phyloP scores from a whole-genome alignment of 2,888 invertebrate genomes.

The Drosophila mercatorum region DNA sequence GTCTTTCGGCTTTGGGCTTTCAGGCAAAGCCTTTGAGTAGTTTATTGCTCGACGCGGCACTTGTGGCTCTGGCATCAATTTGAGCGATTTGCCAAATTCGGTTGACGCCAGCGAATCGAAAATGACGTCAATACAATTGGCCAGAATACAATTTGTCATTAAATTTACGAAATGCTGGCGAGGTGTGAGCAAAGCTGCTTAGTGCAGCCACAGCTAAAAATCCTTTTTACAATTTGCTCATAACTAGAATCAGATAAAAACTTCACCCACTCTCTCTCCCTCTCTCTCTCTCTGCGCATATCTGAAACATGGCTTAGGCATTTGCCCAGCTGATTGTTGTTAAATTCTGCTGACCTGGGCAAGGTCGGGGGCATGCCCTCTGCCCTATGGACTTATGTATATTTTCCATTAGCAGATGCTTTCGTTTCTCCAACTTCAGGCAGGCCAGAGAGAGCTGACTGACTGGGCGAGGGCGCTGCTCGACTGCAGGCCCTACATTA shows the following conservation, averaged over 20 bases:
- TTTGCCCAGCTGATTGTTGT: slow-evolving; percentile 7
- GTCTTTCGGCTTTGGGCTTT: slow-evolving; percentile 8
- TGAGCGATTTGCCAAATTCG: slow-evolving; percentile 50
- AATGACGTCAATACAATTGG: slow-evolving; percentile 43
- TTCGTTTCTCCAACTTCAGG: slow-evolving; percentile 19
- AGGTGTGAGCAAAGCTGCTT: not conserved
- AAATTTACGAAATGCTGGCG: slow-evolving; percentile 6
- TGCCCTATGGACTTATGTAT: slow-evolving; percentile 33
- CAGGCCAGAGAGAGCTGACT: not conserved
- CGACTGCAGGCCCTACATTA: slow-evolving; percentile 38
- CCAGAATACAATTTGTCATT: slow-evolving; percentile 40
- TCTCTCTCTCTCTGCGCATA: not conserved
- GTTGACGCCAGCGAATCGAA: slow-evolving; percentile 32
- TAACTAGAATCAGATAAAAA: slow-evolving; percentile 1
- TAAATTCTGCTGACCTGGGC: slow-evolving; percentile 30
- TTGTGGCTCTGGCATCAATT: slow-evolving; percentile 48
- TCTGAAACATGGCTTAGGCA: not conserved
- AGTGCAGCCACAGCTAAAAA: not conserved
- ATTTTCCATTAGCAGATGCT: slow-evolving; percentile 41
- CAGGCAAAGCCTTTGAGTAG: slow-evolving; percentile 50
- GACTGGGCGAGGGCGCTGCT: slow-evolving; percentile 4
- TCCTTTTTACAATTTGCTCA: slow-evolving; percentile 6
- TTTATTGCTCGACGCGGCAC: slow-evolving; percentile 46
- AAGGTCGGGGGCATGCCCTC: slow-evolving; percentile 18
- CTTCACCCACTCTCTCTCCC: not conserved